Percentiles rank a stretch among this genome's conserved stretches.
Evolutionary conservation across 2,113 vertebrate genomes (phyloP).

Genomic region (Fulica atra): DNA sequence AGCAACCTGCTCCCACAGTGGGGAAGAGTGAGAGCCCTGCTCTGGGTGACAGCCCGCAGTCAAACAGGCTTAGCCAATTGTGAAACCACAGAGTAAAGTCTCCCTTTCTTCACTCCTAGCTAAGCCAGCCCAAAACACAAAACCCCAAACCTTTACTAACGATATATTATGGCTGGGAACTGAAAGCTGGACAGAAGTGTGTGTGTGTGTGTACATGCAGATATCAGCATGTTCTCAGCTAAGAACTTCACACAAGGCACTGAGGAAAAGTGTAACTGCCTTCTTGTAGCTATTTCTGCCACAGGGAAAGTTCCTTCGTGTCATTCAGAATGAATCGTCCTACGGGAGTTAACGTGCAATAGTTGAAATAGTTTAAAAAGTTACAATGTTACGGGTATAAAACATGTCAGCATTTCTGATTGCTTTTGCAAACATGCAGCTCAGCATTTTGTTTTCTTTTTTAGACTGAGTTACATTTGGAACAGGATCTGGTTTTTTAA

Average conservation of each 20-base stretch:
- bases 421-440: not conserved
- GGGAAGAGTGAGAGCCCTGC: not conserved
- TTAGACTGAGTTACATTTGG: not conserved
- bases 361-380: not conserved
- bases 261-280: not conserved
- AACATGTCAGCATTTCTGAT: not conserved
- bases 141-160: not conserved
- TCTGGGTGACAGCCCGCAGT: not conserved
- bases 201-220: not conserved
- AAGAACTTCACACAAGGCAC: not conserved
- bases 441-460: not conserved
- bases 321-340: not conserved
- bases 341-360: not conserved
- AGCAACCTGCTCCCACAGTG: not conserved
- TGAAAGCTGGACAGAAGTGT: not conserved
- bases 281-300: not conserved
- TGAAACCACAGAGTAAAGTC: conserved; percentile 20
- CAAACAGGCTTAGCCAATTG: not conserved
- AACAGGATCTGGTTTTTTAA: not conserved
- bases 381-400: not conserved
- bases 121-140: conserved; percentile 9
- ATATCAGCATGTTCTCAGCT: not conserved
- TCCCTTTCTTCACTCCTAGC: conserved; percentile 28
- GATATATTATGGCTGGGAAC: not conserved
- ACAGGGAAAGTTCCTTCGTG: not conserved